phyloP scores from a whole-genome alignment of 2,113 vertebrate genomes.

The Mormyrus iriodes region DNA sequence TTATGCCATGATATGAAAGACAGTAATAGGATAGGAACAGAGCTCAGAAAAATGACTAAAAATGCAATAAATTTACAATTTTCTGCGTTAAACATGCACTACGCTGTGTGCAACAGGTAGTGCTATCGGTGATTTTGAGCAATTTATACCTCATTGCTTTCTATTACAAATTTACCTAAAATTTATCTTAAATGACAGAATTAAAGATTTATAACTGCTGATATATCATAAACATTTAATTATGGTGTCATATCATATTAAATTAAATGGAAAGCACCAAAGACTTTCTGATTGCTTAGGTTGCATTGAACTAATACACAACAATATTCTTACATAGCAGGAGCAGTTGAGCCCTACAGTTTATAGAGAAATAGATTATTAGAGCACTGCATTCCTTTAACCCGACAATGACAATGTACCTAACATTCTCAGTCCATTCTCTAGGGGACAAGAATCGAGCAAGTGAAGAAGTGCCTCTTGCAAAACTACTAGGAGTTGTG shows the following conservation, averaged over 20 bases:
- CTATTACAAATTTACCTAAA: not conserved
- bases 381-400: not conserved
- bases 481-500: not conserved
- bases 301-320: not conserved
- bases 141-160: not conserved
- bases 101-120: not conserved
- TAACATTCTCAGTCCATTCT: not conserved
- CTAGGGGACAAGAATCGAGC: not conserved
- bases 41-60: not conserved
- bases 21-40: not conserved
- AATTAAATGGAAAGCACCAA: not conserved
- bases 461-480: not conserved
- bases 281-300: not conserved
- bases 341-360: not conserved
- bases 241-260: not conserved
- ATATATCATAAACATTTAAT: not conserved
- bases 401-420: not conserved
- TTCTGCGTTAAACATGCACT: not conserved
- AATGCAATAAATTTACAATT: not conserved
- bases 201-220: not conserved
- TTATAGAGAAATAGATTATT: not conserved
- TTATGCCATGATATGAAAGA: not conserved
- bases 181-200: not conserved
- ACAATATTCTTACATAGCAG: not conserved
- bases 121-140: not conserved